A percentile compares a stretch with the other conserved stretches of the same genome.
phyloP scores from a whole-genome alignment of 2,797 vertebrate genomes.

The Alcedo quadribrachys region DNA sequence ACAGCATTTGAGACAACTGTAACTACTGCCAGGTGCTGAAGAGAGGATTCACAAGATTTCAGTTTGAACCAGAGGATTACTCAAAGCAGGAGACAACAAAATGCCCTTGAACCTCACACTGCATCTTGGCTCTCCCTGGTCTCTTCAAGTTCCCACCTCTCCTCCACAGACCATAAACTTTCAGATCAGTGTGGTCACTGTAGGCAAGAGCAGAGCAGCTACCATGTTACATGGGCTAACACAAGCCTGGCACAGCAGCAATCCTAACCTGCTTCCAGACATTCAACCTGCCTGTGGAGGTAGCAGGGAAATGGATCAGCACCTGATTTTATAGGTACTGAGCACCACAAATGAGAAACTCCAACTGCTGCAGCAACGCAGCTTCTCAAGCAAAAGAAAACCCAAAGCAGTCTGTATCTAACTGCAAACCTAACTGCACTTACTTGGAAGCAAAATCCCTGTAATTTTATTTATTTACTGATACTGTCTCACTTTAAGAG shows the following conservation, averaged over 20 bases:
- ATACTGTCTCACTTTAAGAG: neutral
- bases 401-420: neutral
- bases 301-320: constrained; percentile 2
- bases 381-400: neutral
- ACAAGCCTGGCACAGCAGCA: neutral
- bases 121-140: too few species aligned
- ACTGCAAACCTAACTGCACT: neutral
- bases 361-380: neutral
- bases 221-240: neutral
- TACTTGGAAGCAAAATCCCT: neutral
- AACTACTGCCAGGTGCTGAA: neutral
- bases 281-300: constrained; percentile 26
- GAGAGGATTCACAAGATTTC: neutral
- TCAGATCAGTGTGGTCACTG: neutral
- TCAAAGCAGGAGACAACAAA: neutral
- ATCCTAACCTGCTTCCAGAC: neutral
- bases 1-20: neutral
- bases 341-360: neutral
- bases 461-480: neutral
- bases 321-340: neutral
- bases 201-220: neutral
- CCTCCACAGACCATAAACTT: neutral
- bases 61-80: neutral
- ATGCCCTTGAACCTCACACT: neutral
- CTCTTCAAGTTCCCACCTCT: neutral